Evolutionary conservation across 2,797 vertebrate species (phyloP), one percentile per base, ranked within the genome.

Genomic region (Crax fasciolata): DNA sequence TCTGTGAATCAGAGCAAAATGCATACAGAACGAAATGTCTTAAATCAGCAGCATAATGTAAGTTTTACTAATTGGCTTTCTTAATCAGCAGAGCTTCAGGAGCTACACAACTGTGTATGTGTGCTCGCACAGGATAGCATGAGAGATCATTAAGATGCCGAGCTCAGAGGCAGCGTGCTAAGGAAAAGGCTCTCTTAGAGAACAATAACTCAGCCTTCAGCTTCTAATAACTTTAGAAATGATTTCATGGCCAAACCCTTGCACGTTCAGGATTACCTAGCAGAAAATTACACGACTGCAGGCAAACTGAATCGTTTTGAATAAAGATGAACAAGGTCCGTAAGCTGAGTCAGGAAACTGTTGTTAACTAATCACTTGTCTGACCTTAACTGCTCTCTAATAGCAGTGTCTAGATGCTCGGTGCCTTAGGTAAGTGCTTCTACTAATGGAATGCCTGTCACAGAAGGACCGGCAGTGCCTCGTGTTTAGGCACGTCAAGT

Each of bases 381-480:
- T 94, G 89, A 95, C 65, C 84, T 80, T 87, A 84, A 54, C 54
- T 85, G 72, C 57, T 85, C 44, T 35, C 72, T 75, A 89, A 80
- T 91, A 74, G 55, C 30, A 35, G 59, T 24, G 59, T 79, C 51
- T 74, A 46, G 44, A 27, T 77, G 61, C 63, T 7, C 24, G 8
- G 48, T 76, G 65, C 57, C 68, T 83, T 51, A 74, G 65, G 83
- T 79, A 94, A 87, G 83, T 77, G 52, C 5, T 58, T 73, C 20
- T 65, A 83, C 68, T 62, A 87, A 66, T 6, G 49, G 24, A 87
- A 77, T 17, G 46, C 32, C 54, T 88, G 44, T 78, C 86, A 52
- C 15, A 78, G 51, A 38, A 93, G 49, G 32, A 61, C 13, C 6
- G 6, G 32, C 49, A 19, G 24, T 32, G 27, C 30, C 87, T 74